A percentile compares a stretch with the other conserved stretches of the same genome.
Evolutionary conservation across 1,140 invertebrate genomes (phyloP).

Genomic region (Rhopalosiphum padi): DNA sequence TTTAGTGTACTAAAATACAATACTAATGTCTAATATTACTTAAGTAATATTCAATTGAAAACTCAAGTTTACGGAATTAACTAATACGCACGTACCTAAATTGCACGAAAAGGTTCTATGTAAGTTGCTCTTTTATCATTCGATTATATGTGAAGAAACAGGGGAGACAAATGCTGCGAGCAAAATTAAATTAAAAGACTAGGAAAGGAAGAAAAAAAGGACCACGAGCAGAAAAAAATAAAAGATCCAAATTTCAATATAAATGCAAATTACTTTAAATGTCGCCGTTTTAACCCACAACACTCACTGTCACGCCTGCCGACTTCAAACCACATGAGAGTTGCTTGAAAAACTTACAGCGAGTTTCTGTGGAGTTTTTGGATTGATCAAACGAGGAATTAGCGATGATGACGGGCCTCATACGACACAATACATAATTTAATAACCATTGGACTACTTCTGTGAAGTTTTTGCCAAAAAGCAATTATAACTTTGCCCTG

Average conservation of each 20-base stretch:
- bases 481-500: slow-evolving; percentile 41
- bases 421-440: slow-evolving; percentile 44
- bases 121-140: slow-evolving; percentile 27
- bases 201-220: background rate
- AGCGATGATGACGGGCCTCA: background rate
- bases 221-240: slow-evolving; percentile 19
- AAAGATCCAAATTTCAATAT: slow-evolving; percentile 53
- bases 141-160: background rate
- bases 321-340: slow-evolving; percentile 6
- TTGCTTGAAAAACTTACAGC: background rate
- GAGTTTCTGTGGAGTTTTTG: background rate
- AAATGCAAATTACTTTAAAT: slow-evolving; percentile 56
- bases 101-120: background rate
- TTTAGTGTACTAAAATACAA: background rate
- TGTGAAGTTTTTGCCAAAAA: slow-evolving; percentile 33
- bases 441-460: slow-evolving; percentile 38
- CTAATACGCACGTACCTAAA: background rate
- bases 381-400: slow-evolving; percentile 30
- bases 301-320: background rate
- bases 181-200: slow-evolving; percentile 50
- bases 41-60: background rate
- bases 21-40: background rate
- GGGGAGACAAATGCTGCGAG: background rate
- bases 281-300: slow-evolving; percentile 38
- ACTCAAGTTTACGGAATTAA: background rate